Evolutionary conservation across 2,888 invertebrate species (phyloP).

Genomic region (Leucozona laternaria): DNA sequence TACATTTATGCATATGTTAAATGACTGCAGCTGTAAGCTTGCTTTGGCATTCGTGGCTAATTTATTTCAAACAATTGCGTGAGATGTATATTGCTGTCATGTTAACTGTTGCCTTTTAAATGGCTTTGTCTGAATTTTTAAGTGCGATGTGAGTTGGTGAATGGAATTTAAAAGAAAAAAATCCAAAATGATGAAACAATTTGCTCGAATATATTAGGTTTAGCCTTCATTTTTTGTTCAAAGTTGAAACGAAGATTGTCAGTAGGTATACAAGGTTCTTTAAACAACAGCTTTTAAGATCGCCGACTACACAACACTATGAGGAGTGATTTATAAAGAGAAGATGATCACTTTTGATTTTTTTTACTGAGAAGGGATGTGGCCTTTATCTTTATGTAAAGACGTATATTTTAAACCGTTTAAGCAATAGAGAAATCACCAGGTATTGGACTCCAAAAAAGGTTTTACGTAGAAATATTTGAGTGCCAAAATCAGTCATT

Average conservation of each 20-base stretch:
- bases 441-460: no score
- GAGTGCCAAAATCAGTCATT: no score
- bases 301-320: no score
- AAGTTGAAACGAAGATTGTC: neutral
- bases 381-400: no score
- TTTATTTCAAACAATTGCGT: conserved; percentile 23
- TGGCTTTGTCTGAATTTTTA: neutral
- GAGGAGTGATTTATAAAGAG: no score
- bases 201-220: neutral
- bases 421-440: no score
- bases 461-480: no score
- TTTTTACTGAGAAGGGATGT: no score
- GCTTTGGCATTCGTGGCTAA: conserved; percentile 7
- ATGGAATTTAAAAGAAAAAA: neutral
- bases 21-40: neutral
- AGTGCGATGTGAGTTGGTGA: neutral
- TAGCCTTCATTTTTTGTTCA: neutral
- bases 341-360: no score
- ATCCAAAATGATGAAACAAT: neutral
- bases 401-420: no score
- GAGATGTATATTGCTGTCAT: conserved; percentile 24
- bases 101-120: neutral
- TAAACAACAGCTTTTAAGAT: no score
- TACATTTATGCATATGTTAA: neutral
- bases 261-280: neutral